Conservation (phyloP, 2,888 invertebrate species). For the Alsophila aescularia region DNA sequence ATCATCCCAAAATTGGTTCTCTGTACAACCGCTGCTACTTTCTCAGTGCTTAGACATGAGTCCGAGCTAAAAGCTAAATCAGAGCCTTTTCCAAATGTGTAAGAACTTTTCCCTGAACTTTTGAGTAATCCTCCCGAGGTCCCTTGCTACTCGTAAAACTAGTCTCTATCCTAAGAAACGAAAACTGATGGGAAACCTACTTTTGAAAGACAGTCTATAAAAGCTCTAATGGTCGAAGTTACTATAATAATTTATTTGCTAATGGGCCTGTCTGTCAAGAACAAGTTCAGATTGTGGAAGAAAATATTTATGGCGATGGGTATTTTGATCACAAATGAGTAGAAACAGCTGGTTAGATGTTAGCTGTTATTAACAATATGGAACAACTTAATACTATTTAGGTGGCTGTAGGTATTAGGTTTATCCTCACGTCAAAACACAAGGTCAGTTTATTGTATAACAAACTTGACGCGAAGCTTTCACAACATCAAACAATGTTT, state of each 20-base stretch:
- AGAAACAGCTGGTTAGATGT: not conserved
- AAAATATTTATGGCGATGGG: not conserved
- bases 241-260: slow-evolving; percentile 15
- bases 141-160: slow-evolving; percentile 13
- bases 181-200: slow-evolving; percentile 7
- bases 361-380: too few relatives aligned
- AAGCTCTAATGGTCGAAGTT: slow-evolving; percentile 11
- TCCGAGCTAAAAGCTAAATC: not conserved
- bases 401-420: too few relatives aligned
- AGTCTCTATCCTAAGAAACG: slow-evolving; percentile 15
- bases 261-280: slow-evolving; percentile 21
- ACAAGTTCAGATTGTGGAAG: slow-evolving; percentile 4
- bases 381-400: too few relatives aligned
- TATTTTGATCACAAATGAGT: not conserved
- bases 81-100: not conserved
- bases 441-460: too few relatives aligned
- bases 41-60: too few relatives aligned
- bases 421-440: too few relatives aligned
- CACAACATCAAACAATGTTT: not conserved
- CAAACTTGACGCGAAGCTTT: not conserved
- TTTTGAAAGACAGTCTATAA: slow-evolving; percentile 3
- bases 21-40: too few relatives aligned
- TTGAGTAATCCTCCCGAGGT: slow-evolving; percentile 8
- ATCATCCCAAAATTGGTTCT: too few relatives aligned
- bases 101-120: not conserved